phyloP scores from a whole-genome alignment of 2,797 vertebrate genomes.

The Adrianichthys oophorus region DNA sequence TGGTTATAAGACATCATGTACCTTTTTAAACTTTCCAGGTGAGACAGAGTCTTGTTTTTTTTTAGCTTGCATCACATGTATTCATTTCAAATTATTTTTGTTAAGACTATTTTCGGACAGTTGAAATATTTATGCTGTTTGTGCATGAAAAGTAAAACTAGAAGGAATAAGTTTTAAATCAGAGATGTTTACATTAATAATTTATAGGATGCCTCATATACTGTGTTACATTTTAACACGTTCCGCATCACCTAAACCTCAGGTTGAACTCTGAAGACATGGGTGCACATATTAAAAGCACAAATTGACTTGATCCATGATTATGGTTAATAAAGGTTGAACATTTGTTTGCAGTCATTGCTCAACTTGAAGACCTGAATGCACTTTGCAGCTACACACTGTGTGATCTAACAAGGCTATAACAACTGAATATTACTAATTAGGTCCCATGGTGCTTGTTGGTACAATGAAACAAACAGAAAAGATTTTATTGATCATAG shows the following conservation, averaged over 20 bases:
- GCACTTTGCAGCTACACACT: slow-evolving; percentile 7
- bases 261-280: slow-evolving; percentile 58
- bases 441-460: neutral
- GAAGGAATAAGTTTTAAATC: slow-evolving; percentile 5
- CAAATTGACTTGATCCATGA: slow-evolving; percentile 61
- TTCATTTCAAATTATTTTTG: too few relatives aligned
- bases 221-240: slow-evolving; percentile 72
- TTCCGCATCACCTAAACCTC: slow-evolving; percentile 37
- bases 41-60: slow-evolving; percentile 8
- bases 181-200: slow-evolving; percentile 59
- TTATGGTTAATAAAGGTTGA: slow-evolving; percentile 62
- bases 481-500: slow-evolving; percentile 10
- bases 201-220: slow-evolving; percentile 54
- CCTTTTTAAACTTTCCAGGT: slow-evolving; percentile 44
- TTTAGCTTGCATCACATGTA: too few relatives aligned
- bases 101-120: too few relatives aligned
- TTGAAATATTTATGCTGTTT: too few relatives aligned
- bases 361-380: slow-evolving; percentile 29
- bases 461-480: neutral
- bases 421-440: too few relatives aligned
- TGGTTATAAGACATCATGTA: slow-evolving; percentile 42
- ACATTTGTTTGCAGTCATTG: slow-evolving; percentile 59
- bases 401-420: neutral
- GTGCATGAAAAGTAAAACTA: too few relatives aligned
- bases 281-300: slow-evolving; percentile 73